Conservation (phyloP, 2,797 vertebrate species). For the Xiphophorus birchmanni region DNA sequence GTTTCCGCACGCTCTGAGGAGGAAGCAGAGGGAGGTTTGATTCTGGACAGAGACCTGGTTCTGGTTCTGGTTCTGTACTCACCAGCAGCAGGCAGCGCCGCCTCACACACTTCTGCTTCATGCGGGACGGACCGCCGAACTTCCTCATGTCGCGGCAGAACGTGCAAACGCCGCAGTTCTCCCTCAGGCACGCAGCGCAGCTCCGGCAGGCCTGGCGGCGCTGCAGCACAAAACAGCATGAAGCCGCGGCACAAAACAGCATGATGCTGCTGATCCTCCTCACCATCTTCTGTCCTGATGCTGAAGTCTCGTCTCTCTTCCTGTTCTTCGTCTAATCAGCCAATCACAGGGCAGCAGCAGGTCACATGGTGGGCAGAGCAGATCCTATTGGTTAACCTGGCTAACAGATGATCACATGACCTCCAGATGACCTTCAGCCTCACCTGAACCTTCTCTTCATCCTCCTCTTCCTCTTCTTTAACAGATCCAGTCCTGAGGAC, state of each 20-base stretch:
- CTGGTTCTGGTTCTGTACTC: neutral
- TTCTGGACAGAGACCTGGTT: neutral
- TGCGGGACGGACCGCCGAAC: slow-evolving; percentile 1
- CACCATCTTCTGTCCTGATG: neutral
- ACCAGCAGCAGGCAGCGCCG: slow-evolving; percentile 9
- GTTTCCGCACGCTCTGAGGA: neutral
- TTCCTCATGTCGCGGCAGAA: slow-evolving; percentile 22
- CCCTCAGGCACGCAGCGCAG: slow-evolving; percentile 4
- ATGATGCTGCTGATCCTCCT: neutral
- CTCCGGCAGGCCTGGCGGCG: neutral
- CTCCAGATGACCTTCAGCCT: neutral
- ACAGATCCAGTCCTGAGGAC: neutral
- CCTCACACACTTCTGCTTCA: slow-evolving; percentile 14
- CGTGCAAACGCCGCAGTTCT: neutral
- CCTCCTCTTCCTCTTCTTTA: neutral
- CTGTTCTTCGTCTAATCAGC: neutral
- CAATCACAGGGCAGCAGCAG: slow-evolving; percentile 1
- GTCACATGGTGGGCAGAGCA: neutral
- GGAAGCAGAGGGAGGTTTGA: neutral
- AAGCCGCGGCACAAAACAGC: neutral
- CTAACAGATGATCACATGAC: neutral
- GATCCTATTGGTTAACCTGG: neutral
- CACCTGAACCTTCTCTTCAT: neutral
- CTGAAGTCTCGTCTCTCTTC: neutral
- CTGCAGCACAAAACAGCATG: neutral